Conservation (phyloP, 92 coral and sea anemone species). For the Anthopleura xanthogrammica region DNA sequence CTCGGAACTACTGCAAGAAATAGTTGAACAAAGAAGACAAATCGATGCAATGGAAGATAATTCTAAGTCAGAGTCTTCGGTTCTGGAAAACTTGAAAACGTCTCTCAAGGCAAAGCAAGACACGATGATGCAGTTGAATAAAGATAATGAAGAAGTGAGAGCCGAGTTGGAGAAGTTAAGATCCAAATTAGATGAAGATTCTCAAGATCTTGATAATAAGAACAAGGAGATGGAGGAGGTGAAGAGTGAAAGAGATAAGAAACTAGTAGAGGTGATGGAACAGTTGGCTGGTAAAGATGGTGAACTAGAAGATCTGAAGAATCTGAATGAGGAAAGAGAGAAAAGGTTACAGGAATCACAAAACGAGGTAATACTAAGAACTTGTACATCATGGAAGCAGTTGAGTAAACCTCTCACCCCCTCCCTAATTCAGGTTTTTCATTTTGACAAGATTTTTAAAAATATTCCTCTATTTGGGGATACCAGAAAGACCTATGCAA, state of each 20-base stretch:
- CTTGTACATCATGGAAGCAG: not conserved
- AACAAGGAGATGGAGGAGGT: constrained; percentile 59
- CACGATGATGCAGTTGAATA: constrained; percentile 75
- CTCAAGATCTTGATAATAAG: constrained; percentile 44
- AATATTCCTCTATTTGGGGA: no score
- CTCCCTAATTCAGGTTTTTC: no score
- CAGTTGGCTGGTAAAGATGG: constrained; percentile 74
- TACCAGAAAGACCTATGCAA: no score
- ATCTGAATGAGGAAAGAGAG: constrained; percentile 43
- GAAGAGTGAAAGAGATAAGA: constrained; percentile 62
- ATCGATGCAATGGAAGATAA: constrained; percentile 64
- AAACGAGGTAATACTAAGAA: constrained; percentile 58
- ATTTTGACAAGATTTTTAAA: no score
- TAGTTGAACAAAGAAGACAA: constrained; percentile 49
- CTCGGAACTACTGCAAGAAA: constrained; percentile 53
- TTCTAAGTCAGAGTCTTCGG: constrained; percentile 77
- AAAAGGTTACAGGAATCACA: constrained; percentile 54
- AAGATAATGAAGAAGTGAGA: constrained; percentile 57
- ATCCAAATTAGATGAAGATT: constrained; percentile 35
- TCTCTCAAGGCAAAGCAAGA: constrained; percentile 77
- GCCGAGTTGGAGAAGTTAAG: constrained; percentile 45
- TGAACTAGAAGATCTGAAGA: constrained; percentile 62
- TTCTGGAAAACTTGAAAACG: constrained; percentile 72
- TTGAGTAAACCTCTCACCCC: no score
- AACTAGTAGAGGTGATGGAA: constrained; percentile 61